Percentiles rank a stretch among this genome's conserved stretches.
Evolutionary conservation across 2,113 vertebrate species (phyloP).

Genomic region (Osmerus mordax): DNA sequence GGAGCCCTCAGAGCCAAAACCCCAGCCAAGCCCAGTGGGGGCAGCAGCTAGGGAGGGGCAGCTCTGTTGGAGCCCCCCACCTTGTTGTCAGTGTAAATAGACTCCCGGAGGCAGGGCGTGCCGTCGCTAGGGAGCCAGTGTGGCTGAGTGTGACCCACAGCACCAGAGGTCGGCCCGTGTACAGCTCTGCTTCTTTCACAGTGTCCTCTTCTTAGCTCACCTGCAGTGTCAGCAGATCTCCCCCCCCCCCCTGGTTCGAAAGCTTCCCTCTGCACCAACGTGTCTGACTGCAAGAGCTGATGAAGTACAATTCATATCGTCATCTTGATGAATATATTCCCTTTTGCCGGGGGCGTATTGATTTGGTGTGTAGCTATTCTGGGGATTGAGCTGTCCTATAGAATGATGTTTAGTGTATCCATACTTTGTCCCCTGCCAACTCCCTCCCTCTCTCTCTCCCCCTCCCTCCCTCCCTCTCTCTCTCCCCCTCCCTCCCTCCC

Average conservation of each 20-base stretch:
- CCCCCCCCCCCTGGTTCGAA: background rate
- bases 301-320: constrained; percentile 15
- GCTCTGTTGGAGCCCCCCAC: background rate
- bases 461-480: too few species aligned
- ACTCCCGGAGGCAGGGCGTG: background rate
- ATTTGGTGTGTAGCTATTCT: constrained; percentile 31
- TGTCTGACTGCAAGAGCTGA: background rate
- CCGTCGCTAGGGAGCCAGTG: background rate
- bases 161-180: background rate
- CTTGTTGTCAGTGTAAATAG: constrained; percentile 1
- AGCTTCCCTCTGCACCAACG: constrained; percentile 14
- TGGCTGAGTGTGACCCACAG: background rate
- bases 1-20: constrained; percentile 77
- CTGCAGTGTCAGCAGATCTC: background rate
- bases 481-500: too few species aligned
- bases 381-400: constrained; percentile 44
- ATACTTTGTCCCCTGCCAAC: constrained; percentile 45
- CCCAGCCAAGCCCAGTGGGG: constrained; percentile 78
- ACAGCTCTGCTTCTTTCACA: background rate
- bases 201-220: background rate
- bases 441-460: too few species aligned
- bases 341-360: constrained; percentile 31
- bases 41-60: constrained; percentile 48
- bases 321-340: constrained; percentile 23
- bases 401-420: constrained; percentile 56